A percentile compares a stretch with the other conserved stretches of the same genome.
Evolutionary conservation across 1,140 invertebrate genomes (phyloP).

Genomic region (Microplitis mediator): DNA sequence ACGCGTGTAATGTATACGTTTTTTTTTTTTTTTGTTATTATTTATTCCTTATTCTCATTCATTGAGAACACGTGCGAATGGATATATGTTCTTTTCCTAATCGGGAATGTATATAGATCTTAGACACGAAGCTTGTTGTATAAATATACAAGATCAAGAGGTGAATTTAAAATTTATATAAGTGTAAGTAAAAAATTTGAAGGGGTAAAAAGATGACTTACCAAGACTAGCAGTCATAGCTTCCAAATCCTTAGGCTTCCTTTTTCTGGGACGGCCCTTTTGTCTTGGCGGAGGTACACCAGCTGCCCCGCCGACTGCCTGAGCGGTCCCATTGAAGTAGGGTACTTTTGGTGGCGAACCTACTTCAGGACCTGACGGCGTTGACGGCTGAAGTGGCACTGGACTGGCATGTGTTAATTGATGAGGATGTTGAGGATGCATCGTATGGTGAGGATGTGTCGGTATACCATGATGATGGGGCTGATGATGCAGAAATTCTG

Average conservation of each 20-base stretch:
- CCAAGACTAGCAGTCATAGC: constrained; percentile 83
- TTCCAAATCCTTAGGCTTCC: constrained; percentile 87
- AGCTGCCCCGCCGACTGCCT: constrained; percentile 57
- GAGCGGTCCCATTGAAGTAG: constrained; percentile 77
- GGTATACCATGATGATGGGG: constrained; percentile 43
- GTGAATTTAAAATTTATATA: background rate
- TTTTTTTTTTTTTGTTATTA: constrained; percentile 10
- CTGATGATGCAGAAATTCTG: constrained; percentile 63
- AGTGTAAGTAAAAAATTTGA: background rate
- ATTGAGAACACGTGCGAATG: constrained; percentile 21
- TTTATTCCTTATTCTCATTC: background rate
- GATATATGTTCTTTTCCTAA: background rate
- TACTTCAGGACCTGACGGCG: constrained; percentile 46
- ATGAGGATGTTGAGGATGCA: constrained; percentile 61
- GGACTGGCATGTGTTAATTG: constrained; percentile 54
- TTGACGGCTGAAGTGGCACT: constrained; percentile 54
- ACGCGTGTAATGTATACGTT: constrained; percentile 30
- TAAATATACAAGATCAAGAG: no score
- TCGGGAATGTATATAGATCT: background rate
- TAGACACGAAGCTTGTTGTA: background rate
- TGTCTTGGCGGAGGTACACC: constrained; percentile 73
- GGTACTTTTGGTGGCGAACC: constrained; percentile 63
- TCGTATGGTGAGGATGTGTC: constrained; percentile 55
- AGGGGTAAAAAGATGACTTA: constrained; percentile 59
- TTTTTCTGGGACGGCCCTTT: constrained; percentile 89